Evolutionary conservation across 2,888 invertebrate genomes (phyloP).

Genomic region (Drosophila paracracens): DNA sequence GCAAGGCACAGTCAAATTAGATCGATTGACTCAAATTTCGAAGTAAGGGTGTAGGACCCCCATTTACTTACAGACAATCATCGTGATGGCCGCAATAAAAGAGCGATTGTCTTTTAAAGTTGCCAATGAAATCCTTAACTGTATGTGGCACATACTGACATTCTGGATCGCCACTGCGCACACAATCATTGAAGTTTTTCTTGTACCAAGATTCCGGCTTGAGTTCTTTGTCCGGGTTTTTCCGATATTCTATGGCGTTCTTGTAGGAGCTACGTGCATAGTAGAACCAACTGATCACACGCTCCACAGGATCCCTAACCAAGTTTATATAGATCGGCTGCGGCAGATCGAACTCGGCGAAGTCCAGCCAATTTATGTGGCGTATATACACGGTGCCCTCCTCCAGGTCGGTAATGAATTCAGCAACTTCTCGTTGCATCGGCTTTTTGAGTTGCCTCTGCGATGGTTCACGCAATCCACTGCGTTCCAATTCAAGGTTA

Average conservation of each 20-base stretch:
- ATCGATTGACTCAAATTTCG: background rate
- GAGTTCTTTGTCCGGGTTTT: constrained; percentile 89
- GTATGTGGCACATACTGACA: constrained; percentile 89
- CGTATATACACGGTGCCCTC: constrained; percentile 93
- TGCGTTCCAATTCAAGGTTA: constrained; percentile 51
- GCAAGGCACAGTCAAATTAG: constrained; percentile 40
- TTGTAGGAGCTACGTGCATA: constrained; percentile 87
- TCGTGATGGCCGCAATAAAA: constrained; percentile 95
- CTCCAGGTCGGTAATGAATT: constrained; percentile 88
- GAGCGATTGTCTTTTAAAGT: constrained; percentile 92
- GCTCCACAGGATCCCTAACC: constrained; percentile 94
- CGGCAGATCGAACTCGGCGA: constrained; percentile 91
- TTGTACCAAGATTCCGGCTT: constrained; percentile 81
- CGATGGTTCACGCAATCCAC: constrained; percentile 35
- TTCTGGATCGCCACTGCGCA: constrained; percentile 92
- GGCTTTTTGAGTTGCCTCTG: constrained; percentile 39
- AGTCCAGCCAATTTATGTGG: constrained; percentile 93
- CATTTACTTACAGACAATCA: constrained; percentile 90
- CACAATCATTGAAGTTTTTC: constrained; percentile 93
- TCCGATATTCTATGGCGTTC: constrained; percentile 89
- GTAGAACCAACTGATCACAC: constrained; percentile 96
- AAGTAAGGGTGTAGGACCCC: background rate
- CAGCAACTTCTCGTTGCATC: constrained; percentile 45
- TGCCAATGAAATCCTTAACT: constrained; percentile 89
- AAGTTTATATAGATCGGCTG: constrained; percentile 93